A percentile compares a stretch with the other conserved stretches of the same genome.
phyloP scores from a whole-genome alignment of 1,140 invertebrate genomes.

The Tetramorium alpestre region DNA sequence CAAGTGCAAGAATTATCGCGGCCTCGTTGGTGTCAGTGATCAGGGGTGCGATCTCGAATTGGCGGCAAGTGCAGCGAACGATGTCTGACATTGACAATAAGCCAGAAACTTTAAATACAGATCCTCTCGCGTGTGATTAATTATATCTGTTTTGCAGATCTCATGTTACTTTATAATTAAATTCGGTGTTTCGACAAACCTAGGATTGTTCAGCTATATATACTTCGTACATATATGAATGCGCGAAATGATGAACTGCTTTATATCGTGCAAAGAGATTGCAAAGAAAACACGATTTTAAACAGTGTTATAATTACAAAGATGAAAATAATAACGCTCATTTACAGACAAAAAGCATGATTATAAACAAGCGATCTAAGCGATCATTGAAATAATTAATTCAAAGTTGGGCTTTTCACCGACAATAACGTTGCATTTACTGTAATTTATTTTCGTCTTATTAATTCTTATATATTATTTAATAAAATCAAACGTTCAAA shows the following conservation, averaged over 20 bases:
- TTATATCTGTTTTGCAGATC: background rate
- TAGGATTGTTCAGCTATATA: background rate
- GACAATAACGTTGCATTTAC: background rate
- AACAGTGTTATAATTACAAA: background rate
- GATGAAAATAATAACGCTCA: constrained; percentile 17
- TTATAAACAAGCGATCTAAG: background rate
- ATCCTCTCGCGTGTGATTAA: background rate
- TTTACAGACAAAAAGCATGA: background rate
- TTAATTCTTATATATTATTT: background rate
- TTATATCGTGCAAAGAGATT: background rate
- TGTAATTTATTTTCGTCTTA: background rate
- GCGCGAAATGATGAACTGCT: constrained; percentile 2
- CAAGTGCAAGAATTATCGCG: constrained; percentile 53
- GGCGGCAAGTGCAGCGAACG: constrained; percentile 19
- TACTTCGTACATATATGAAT: background rate
- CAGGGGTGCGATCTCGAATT: constrained; percentile 4
- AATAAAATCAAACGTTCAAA: background rate
- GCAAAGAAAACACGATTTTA: background rate
- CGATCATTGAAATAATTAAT: background rate
- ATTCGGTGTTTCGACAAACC: background rate
- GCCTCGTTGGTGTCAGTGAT: constrained; percentile 23
- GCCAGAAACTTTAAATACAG: background rate
- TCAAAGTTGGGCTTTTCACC: background rate
- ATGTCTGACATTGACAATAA: constrained; percentile 27
- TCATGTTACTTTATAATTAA: background rate